A percentile compares a stretch with the other conserved stretches of the same genome.
phyloP scores from a whole-genome alignment of 2,888 invertebrate species.

The Polymixis flavicincta region DNA sequence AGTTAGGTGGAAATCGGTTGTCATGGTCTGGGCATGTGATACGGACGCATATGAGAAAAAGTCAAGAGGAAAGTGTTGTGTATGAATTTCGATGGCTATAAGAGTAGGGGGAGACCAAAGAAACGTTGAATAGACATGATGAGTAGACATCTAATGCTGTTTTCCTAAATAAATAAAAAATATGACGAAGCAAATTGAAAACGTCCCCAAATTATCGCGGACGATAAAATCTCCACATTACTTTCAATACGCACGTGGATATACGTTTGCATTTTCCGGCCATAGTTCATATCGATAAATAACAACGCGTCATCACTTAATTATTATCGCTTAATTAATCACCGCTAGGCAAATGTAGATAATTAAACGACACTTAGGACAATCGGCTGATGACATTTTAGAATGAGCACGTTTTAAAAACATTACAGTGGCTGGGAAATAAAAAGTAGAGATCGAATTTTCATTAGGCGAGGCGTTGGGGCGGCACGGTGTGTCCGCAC shows the following conservation, averaged over 20 bases:
- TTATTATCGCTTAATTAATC: constrained; percentile 52
- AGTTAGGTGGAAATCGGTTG: no score
- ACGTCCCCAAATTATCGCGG: neutral
- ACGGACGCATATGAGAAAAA: no score
- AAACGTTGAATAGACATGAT: no score
- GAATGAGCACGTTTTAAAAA: constrained; percentile 76
- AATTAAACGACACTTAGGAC: constrained; percentile 32
- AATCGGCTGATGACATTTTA: constrained; percentile 72
- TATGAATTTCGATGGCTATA: no score
- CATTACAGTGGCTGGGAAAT: constrained; percentile 75
- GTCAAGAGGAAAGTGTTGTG: no score
- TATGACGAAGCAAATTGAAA: neutral
- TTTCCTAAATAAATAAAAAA: neutral
- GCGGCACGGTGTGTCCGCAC: constrained; percentile 86
- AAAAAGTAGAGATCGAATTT: constrained; percentile 88
- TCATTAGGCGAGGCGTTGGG: constrained; percentile 89
- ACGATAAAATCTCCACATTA: constrained; percentile 16
- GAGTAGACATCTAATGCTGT: neutral
- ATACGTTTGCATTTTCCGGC: neutral
- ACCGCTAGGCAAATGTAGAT: constrained; percentile 39
- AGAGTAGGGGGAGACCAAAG: no score
- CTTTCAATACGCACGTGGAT: neutral
- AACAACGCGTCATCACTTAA: constrained; percentile 30
- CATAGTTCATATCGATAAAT: constrained; percentile 25
- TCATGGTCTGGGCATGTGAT: no score